Conservation (phyloP, 2,888 invertebrate species). For the Lissonota sp. region DNA sequence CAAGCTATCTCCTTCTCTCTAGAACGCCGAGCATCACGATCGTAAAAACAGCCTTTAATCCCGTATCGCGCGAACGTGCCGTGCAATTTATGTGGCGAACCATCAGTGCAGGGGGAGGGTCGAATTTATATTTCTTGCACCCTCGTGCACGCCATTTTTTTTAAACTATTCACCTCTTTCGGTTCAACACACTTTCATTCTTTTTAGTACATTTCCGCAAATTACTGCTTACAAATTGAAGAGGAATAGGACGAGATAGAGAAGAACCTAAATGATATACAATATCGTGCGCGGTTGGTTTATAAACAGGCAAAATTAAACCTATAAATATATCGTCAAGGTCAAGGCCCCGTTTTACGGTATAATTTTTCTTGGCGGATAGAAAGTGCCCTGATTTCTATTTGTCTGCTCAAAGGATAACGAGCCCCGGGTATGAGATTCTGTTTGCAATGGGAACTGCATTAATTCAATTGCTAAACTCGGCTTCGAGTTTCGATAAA, state of each 20-base stretch:
- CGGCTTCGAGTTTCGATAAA: neutral
- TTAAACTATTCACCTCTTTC: neutral
- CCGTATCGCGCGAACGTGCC: constrained; percentile 44
- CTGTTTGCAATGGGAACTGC: too few relatives aligned
- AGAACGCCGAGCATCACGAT: constrained; percentile 11
- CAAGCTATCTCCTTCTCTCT: neutral
- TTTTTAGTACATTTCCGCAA: neutral
- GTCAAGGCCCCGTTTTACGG: too few relatives aligned
- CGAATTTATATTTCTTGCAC: constrained; percentile 38
- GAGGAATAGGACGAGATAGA: too few relatives aligned
- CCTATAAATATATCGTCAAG: too few relatives aligned
- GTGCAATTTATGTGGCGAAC: constrained; percentile 40
- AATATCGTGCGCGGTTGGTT: too few relatives aligned
- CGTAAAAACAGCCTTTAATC: constrained; percentile 53
- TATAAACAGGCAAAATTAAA: too few relatives aligned
- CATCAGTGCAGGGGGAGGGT: neutral
- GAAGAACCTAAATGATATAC: too few relatives aligned
- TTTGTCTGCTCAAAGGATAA: too few relatives aligned
- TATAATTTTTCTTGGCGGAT: too few relatives aligned
- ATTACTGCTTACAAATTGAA: neutral
- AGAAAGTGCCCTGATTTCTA: too few relatives aligned
- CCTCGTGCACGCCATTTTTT: constrained; percentile 12
- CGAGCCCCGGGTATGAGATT: too few relatives aligned
- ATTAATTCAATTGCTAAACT: too few relatives aligned
- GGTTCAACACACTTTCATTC: neutral